These are phyloP conservation scores for Listronotus bonariensis DNA, from an alignment of 1,140 invertebrate genomes.

Conservation along the genomic window DNA sequence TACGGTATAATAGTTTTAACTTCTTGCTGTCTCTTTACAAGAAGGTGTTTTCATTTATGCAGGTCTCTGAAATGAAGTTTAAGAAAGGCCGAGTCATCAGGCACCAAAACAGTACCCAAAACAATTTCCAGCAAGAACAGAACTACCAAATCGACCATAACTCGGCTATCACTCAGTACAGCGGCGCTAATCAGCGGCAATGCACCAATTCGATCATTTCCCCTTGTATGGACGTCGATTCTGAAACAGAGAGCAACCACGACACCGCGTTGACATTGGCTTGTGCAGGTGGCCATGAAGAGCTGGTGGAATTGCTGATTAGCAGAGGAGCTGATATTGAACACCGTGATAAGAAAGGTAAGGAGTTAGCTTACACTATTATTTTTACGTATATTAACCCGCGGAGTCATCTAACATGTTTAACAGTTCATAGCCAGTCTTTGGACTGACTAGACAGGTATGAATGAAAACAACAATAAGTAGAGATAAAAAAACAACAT, in stretches of 20 bases:
- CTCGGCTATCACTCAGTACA: slow-evolving; percentile 53
- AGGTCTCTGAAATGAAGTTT: slow-evolving; percentile 49
- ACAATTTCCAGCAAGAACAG: slow-evolving; percentile 44
- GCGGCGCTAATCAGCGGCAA: slow-evolving; percentile 37
- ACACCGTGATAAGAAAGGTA: slow-evolving; percentile 95
- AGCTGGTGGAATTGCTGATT: slow-evolving; percentile 90
- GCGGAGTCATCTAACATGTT: too few relatives aligned
- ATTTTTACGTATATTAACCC: neutral
- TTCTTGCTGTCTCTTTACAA: too few relatives aligned
- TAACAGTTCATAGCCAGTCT: too few relatives aligned
- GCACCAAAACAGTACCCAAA: slow-evolving; percentile 44
- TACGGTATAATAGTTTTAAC: too few relatives aligned
- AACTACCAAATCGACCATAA: slow-evolving; percentile 52
- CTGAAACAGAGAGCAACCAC: slow-evolving; percentile 96
- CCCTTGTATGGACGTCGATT: slow-evolving; percentile 86
- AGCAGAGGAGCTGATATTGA: slow-evolving; percentile 82
- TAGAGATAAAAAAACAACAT: too few relatives aligned
- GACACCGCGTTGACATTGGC: slow-evolving; percentile 97
- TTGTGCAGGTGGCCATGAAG: slow-evolving; percentile 95
- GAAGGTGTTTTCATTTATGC: neutral
- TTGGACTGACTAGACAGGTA: too few relatives aligned
- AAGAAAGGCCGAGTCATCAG: slow-evolving; percentile 48
- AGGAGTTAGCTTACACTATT: neutral
- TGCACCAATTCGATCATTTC: slow-evolving; percentile 37
- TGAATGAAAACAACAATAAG: too few relatives aligned